Conservation (phyloP, 2,797 vertebrate species). For the Manis crassicaudata region DNA sequence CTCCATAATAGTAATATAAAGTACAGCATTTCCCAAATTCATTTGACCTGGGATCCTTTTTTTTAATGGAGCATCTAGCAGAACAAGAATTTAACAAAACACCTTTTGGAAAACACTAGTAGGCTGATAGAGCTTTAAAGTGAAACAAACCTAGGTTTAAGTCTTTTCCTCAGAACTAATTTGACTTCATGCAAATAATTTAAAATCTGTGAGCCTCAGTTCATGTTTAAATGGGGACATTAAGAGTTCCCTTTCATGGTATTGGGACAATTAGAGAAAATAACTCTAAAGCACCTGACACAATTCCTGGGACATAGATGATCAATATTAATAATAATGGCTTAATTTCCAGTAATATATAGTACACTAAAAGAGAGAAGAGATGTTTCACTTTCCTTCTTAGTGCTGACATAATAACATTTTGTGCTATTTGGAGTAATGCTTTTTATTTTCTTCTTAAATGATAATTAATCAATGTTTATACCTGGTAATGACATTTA, state of each 20-base stretch:
- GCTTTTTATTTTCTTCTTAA: not conserved
- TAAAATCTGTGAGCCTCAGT: not conserved
- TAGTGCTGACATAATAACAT: not conserved
- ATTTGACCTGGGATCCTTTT: not conserved
- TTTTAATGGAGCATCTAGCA: not conserved
- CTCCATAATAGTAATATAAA: not conserved
- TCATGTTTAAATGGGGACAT: not conserved
- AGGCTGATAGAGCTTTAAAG: not conserved
- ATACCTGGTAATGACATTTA: not conserved
- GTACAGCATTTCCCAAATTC: not conserved
- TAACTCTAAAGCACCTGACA: not conserved
- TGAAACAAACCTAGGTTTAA: slow-evolving; percentile 6
- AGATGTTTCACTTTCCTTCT: not conserved
- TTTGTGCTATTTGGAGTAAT: not conserved
- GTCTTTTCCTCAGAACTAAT: not conserved
- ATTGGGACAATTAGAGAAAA: not conserved
- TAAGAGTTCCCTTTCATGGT: not conserved
- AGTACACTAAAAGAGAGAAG: not conserved
- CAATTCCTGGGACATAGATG: not conserved
- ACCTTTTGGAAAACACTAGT: not conserved
- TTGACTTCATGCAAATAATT: not conserved
- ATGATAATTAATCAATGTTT: not conserved
- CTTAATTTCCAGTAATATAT: not conserved
- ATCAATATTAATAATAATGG: not conserved
- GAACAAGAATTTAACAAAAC: slow-evolving; percentile 3